Base-by-base conservation (phyloP, 2,888 invertebrate genomes). In the Ecdyonurus torrentis region DNA sequence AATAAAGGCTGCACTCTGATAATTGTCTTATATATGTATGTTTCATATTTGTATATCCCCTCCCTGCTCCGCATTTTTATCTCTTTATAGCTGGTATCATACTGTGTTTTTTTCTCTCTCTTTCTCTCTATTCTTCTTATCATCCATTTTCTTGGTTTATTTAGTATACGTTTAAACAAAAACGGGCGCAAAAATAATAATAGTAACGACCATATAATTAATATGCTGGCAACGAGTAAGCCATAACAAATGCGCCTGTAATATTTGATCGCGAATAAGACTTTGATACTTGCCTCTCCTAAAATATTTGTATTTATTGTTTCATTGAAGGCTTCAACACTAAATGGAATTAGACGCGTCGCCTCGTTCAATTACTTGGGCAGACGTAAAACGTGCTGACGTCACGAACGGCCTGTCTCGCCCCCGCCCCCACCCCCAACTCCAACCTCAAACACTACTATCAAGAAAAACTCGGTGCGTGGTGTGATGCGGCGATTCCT, bases 331-430 rank as follows among this genome's bases (percentile, higher is more conserved):
- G 37, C 37, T 37, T 5, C 37, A 37, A 10, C 37, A 15, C 7
- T 15, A 5, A 37, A 37, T 37, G 15, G 15, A 5, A 37, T 37
- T 15, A 37, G 37, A 37, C 37, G 37, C 37, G 37, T 37, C 37
- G 15, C 37, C 37, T 37, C 37, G 15, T 37, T 37, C 15, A 15
- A 15, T 37, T 37, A 37, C 37, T 37, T 20, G 55, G 55, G 55
- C 22, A 5, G 55, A 5, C 55, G 55, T 7, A 55, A 55, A 20
- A 55, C 55, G 5, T 55, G 55, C 15, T 55, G 55, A 55, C 55
- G 55, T 7, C 55, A 55, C n/a, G 19, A n/a, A 7, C 55, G 55
- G 55, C 55, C 55, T 55, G 55, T 55, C 55, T 55, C 55, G 55
- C 22, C 55, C n/a, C 55, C 55, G 55, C 55, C 55, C 22, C 50